Evolutionary conservation across 2,113 vertebrate species (phyloP), one percentile per base, ranked within the genome.

Genomic region (Corythoichthys intestinalis): DNA sequence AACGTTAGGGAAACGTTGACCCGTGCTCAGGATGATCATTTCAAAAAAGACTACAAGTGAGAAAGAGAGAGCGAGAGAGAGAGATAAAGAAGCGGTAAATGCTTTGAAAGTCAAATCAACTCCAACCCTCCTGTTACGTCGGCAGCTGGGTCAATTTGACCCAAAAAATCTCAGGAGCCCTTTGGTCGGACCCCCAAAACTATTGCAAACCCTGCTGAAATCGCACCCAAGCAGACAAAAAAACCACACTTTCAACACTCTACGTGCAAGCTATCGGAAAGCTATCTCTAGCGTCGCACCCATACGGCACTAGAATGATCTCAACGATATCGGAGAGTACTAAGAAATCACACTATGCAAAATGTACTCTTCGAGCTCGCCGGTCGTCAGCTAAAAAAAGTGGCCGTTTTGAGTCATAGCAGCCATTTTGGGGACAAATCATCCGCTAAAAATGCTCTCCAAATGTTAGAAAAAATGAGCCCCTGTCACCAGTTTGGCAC

Each of bases 1-100:
- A 53, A 53, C n/a, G n/a, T 20, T n/a, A 8, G 8, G 2, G 52
- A 54, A 54, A 53, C 9, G 9, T 17, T 8, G 14, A 53, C 17
- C 17, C 10, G 11, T 54, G n/a, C 53, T 54, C 20, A 10, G 53
- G 20, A 28, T 28, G 53, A 56, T 69, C 76, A 81, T 78, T 80
- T 82, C 6, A 44, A 56, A 84, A 86, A 78, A 84, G 68, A 81
- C 78, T 77, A 80, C 8, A 38, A 83, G 76, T 79, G 75, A 82
- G 66, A 63, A 60, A 70, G 38, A 53, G 17, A 67, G 63, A 60
- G 58, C 69, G 47, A 64, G 14, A 64, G 63, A 73, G 56, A 79
- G 65, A 67, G 59, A 66, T 62, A 49, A 62, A 48, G 37, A 4
- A 56, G 66, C 74, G 28, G 65, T 79, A 86, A 86, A 85, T 79